phyloP scores from a whole-genome alignment of 2,113 vertebrate genomes.

The Taxidea taxus region DNA sequence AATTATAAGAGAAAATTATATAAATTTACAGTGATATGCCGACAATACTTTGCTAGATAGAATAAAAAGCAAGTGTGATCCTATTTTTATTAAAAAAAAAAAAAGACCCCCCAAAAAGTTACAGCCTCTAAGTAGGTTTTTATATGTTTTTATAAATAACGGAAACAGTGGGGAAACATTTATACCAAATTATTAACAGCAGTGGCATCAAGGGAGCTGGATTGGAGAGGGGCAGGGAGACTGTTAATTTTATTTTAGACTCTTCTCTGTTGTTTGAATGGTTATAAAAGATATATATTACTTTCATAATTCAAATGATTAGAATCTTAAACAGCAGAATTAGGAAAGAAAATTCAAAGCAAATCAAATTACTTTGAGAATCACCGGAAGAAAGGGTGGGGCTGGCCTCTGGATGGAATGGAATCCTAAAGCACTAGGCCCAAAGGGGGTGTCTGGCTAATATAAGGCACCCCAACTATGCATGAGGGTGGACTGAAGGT shows the following conservation, averaged over 20 bases:
- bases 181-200: not conserved
- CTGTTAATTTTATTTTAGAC: slow-evolving; percentile 36
- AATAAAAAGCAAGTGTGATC: not conserved
- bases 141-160: slow-evolving; percentile 30
- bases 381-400: not conserved
- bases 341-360: slow-evolving; percentile 11
- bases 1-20: not conserved
- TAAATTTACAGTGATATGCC: not conserved
- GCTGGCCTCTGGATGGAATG: not conserved
- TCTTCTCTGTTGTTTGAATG: not conserved
- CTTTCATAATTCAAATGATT: slow-evolving; percentile 11
- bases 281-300: slow-evolving; percentile 5
- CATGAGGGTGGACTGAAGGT: not conserved
- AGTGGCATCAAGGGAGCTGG: not conserved
- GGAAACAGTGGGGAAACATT: slow-evolving; percentile 25
- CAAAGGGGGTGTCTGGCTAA: not conserved
- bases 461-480: not conserved
- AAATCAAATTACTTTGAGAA: not conserved
- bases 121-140: not conserved
- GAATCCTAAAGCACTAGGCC: not conserved
- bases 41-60: not conserved
- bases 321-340: slow-evolving; percentile 20
- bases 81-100: not conserved
- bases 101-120: not conserved
- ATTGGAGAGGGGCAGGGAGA: not conserved